These are phyloP conservation scores for Monopis laevigella DNA, from an alignment of 2,888 invertebrate species.

Conservation along the genomic window DNA sequence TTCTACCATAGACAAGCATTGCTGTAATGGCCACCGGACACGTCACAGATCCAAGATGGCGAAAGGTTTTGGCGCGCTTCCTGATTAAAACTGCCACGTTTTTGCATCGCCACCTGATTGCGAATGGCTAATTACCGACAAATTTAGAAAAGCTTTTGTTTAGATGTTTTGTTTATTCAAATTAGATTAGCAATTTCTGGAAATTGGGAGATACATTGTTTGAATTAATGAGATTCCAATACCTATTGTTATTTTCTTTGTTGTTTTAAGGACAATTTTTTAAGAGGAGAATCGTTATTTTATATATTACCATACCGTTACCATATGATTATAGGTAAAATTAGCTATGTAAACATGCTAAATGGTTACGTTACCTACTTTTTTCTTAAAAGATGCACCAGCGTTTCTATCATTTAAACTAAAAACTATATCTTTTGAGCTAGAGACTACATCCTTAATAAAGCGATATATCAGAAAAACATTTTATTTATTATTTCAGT, in stretches of 20 bases:
- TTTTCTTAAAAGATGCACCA: no score
- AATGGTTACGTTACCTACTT: no score
- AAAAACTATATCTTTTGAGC: no score
- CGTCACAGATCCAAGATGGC: slow-evolving; percentile 32
- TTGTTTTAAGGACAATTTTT: background rate
- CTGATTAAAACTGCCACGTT: slow-evolving; percentile 52
- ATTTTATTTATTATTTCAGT: no score
- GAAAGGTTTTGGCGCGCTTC: slow-evolving; percentile 52
- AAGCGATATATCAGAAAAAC: no score
- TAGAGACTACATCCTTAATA: no score
- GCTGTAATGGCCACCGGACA: slow-evolving; percentile 21
- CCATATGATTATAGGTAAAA: no score
- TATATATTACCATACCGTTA: no score
- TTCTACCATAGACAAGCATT: slow-evolving; percentile 19
- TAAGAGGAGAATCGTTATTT: background rate
- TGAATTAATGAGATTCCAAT: background rate
- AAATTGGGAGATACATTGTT: slow-evolving; percentile 1
- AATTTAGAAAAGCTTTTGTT: slow-evolving; percentile 48
- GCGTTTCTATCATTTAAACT: no score
- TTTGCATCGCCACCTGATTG: slow-evolving; percentile 62
- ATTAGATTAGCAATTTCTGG: slow-evolving; percentile 7
- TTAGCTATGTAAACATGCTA: no score
- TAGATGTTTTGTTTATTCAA: slow-evolving; percentile 6
- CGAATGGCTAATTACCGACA: slow-evolving; percentile 57
- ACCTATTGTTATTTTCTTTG: background rate